Evolutionary conservation across 2,888 invertebrate genomes (phyloP).

Genomic region (Melanophora roralis): DNA sequence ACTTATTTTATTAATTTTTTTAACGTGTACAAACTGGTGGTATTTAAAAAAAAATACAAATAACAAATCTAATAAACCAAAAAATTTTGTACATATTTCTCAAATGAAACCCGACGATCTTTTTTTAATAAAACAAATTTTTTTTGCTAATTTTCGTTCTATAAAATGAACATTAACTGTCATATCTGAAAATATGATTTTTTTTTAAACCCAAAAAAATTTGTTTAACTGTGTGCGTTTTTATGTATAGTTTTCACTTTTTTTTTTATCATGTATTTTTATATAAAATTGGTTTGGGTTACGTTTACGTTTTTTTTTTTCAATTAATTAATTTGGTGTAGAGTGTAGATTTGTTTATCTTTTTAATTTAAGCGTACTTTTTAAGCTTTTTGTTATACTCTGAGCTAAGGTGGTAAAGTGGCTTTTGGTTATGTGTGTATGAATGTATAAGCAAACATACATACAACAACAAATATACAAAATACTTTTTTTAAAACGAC

Average conservation of each 20-base stretch:
- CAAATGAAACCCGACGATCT: conserved; percentile 60
- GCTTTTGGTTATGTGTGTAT: conserved; percentile 8
- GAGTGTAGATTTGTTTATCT: conserved; percentile 47
- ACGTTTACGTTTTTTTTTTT: conserved; percentile 54
- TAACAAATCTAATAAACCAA: conserved; percentile 1
- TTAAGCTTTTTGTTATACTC: conserved; percentile 60
- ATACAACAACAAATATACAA: conserved; percentile 54
- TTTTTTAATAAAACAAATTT: conserved; percentile 16
- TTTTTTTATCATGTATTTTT: conserved; percentile 33
- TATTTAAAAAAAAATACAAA: not conserved
- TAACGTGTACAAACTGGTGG: conserved; percentile 34
- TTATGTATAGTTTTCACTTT: not conserved
- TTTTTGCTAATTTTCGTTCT: no score
- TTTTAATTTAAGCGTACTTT: conserved; percentile 66
- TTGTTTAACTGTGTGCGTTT: conserved; percentile 12
- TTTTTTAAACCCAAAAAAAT: conserved; percentile 28
- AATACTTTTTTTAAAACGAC: conserved; percentile 61
- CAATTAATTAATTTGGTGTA: conserved; percentile 42
- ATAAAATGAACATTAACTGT: not conserved
- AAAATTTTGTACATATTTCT: conserved; percentile 53
- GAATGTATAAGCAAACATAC: not conserved
- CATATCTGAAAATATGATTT: not conserved
- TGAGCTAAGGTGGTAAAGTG: conserved; percentile 54
- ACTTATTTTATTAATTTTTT: no score
- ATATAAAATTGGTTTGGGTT: conserved; percentile 18